These are phyloP conservation scores for Garra rufa DNA, from an alignment of 2,113 vertebrate genomes.

Conservation along the genomic window DNA sequence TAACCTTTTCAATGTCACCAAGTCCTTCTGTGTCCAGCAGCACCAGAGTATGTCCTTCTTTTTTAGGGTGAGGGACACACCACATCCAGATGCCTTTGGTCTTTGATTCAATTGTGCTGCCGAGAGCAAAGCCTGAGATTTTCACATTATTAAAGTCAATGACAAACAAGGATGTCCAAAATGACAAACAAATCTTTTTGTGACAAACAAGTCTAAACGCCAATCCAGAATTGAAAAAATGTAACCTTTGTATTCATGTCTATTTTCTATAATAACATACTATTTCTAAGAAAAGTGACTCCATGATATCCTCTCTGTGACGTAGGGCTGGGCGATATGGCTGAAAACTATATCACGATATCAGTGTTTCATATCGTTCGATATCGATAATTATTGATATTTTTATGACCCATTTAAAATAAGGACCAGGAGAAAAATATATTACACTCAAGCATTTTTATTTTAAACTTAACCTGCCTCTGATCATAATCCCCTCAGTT, in stretches of 20 bases:
- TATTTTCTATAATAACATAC: too few relatives aligned
- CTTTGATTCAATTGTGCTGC: slow-evolving; percentile 69
- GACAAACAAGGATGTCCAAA: background rate
- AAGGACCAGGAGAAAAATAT: too few relatives aligned
- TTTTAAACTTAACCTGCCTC: too few relatives aligned
- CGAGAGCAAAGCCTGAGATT: slow-evolving; percentile 53
- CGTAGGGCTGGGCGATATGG: too few relatives aligned
- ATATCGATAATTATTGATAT: too few relatives aligned
- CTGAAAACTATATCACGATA: too few relatives aligned
- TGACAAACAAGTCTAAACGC: background rate
- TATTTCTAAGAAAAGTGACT: background rate
- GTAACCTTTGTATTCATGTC: background rate
- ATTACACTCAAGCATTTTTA: too few relatives aligned
- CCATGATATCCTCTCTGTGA: background rate
- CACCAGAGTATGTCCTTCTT: slow-evolving; percentile 49
- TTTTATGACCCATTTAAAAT: too few relatives aligned
- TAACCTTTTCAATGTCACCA: slow-evolving; percentile 52
- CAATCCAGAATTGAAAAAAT: background rate
- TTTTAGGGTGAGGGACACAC: slow-evolving; percentile 63
- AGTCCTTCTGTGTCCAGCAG: slow-evolving; percentile 58
- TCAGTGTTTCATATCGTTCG: too few relatives aligned
- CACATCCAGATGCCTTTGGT: slow-evolving; percentile 70
- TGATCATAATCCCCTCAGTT: too few relatives aligned
- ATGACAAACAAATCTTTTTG: background rate
- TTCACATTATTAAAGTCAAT: slow-evolving; percentile 16